These are phyloP conservation scores for Pollachius pollachius DNA, from an alignment of 2,113 vertebrate genomes.

Conservation along the genomic window DNA sequence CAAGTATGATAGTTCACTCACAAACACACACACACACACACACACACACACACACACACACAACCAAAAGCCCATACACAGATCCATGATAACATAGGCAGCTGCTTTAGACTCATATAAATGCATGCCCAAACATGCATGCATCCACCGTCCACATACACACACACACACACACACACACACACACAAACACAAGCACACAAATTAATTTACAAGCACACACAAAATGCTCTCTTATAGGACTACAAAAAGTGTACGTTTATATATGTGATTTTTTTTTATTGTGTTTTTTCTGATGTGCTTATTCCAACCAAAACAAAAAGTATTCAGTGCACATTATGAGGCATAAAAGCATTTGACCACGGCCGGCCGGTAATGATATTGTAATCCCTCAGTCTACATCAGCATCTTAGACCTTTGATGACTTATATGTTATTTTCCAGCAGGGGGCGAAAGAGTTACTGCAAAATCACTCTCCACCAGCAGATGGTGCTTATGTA, in stretches of 20 bases:
- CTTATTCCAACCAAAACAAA: no score
- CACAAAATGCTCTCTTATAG: background rate
- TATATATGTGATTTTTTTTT: no score
- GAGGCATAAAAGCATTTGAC: no score
- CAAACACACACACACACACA: background rate
- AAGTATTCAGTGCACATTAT: no score
- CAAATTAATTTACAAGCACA: background rate
- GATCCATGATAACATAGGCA: background rate
- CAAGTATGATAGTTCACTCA: no score
- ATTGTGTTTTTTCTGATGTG: no score
- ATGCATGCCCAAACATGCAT: background rate
- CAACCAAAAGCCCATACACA: slow-evolving; percentile 15
- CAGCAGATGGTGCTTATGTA: slow-evolving; percentile 63
- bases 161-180: background rate
- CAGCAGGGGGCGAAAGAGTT: no score
- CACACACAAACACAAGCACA: background rate
- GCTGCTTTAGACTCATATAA: background rate
- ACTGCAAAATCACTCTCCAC: slow-evolving; percentile 9
- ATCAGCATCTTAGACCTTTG: no score
- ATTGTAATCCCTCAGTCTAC: no score
- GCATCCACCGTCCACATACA: background rate
- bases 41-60: slow-evolving; percentile 1
- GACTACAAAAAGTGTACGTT: background rate
- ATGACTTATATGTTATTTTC: no score
- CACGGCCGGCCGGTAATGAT: no score